phyloP scores from a whole-genome alignment of 2,888 invertebrate genomes.

The Scaptomyza flava region DNA sequence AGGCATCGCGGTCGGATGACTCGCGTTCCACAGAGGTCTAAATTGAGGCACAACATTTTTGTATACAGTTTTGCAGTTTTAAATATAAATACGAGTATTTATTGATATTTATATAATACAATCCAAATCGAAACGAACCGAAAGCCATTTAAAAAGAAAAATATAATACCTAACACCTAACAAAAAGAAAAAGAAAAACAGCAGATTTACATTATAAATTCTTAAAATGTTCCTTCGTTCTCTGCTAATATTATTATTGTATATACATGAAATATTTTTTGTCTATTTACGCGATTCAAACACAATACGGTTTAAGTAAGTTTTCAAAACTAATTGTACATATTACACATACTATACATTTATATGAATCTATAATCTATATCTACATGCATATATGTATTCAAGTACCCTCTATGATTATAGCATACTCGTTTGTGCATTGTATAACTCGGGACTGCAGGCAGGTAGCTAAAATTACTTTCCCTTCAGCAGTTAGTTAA shows the following conservation, averaged over 20 bases:
- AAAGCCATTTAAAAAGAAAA: conserved; percentile 62
- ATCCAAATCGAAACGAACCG: conserved; percentile 63
- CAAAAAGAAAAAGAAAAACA: conserved; percentile 6
- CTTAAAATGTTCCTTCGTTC: conserved; percentile 77
- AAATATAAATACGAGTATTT: conserved; percentile 27
- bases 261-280: conserved; percentile 46
- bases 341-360: conserved; percentile 38
- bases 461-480: conserved; percentile 24
- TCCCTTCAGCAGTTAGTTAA: conserved; percentile 28
- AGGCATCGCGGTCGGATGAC: conserved; percentile 86
- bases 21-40: conserved; percentile 84
- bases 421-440: conserved; percentile 24
- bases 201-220: conserved; percentile 62
- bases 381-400: conserved; percentile 30
- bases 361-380: conserved; percentile 14
- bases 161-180: conserved; percentile 32
- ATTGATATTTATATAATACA: conserved; percentile 32
- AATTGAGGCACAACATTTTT: conserved; percentile 38
- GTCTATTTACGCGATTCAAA: conserved; percentile 56
- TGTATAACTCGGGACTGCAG: conserved; percentile 7
- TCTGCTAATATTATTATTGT: conserved; percentile 71
- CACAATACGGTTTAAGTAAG: conserved; percentile 61
- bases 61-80: conserved; percentile 30
- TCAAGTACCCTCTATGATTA: conserved; percentile 53
- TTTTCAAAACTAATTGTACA: conserved; percentile 75